Base-by-base conservation (phyloP, 1,140 invertebrate species). In the Platorchestia sp. region DNA sequence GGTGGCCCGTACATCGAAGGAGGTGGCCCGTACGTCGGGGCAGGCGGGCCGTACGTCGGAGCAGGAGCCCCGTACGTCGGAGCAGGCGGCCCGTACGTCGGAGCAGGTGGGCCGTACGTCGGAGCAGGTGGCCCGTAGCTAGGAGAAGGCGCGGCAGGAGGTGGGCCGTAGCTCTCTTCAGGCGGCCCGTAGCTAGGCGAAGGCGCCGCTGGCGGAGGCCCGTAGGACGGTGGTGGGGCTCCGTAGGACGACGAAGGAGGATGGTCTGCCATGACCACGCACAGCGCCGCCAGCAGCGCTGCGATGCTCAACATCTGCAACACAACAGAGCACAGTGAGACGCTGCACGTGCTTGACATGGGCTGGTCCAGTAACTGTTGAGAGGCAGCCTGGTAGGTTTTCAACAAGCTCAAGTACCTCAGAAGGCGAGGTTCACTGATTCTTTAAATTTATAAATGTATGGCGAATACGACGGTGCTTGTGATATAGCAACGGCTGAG, bases 301-400 rank as follows among this genome's bases (percentile, higher is more conserved):
- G 91, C 91, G 91, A 93, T 42, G 91, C 45, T 22, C 22, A 93
- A 47, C 91, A 93, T 93, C 91, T 93, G 91, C 43, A 93, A 91
- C 86, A 41, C 5, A 89, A 44, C n/a, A 44, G 27, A 36, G 87
- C 14, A 3, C 41, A 42, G 87, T 89, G 36, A 44, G 59, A 36
- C 14, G 27, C 27, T 3, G 59, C n/a, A n/a, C 1, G 59, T 19
- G 36, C 14, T 75, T n/a, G 7, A 75, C 47, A 19, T 19, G 47
- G 47, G 6, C 47, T 51, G 47, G 47, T 51, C 19, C 47, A 51
- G 19, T 7, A 51, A 19, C 47, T 51, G 47, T 51, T 19, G 59
- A 75, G 59, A 36, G 10, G 59, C n/a, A n/a, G 59, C 27, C 14
- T 36, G 36, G 59, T 75, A 36, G 36, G 59, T n/a, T n/a, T n/a